These are phyloP conservation scores for Drosophila meridionalis DNA, from an alignment of 2,888 invertebrate genomes.

Conservation along the genomic window DNA sequence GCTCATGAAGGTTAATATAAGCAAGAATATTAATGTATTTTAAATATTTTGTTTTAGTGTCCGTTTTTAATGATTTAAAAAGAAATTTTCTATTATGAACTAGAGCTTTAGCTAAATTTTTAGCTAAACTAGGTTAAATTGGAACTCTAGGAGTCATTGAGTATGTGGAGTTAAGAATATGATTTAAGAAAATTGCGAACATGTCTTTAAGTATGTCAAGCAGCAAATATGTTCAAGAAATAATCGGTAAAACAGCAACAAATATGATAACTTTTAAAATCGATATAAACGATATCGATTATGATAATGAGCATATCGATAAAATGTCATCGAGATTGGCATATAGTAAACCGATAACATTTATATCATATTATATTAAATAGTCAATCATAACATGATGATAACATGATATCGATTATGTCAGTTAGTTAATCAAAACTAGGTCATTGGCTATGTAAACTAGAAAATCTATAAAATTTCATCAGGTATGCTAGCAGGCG, in stretches of 20 bases:
- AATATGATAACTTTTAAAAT: no score
- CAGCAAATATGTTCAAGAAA: no score
- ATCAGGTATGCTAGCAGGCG: neutral
- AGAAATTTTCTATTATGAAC: neutral
- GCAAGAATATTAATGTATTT: neutral
- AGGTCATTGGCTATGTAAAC: neutral
- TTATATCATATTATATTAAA: no score
- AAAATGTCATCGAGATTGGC: neutral
- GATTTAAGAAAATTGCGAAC: no score
- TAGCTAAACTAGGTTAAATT: no score
- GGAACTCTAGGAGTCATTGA: no score
- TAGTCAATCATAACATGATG: no score
- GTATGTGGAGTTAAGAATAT: no score
- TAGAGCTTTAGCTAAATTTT: neutral
- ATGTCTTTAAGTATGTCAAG: no score
- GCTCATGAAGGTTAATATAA: neutral
- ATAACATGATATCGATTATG: no score
- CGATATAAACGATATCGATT: neutral
- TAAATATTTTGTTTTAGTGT: neutral
- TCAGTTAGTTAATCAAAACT: neutral
- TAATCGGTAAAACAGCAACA: no score
- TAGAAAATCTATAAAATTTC: neutral
- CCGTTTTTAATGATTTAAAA: neutral
- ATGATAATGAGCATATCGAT: neutral
- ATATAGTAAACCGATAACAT: no score